These are phyloP conservation scores for Syngnathus acus DNA, from an alignment of 2,797 vertebrate species.

Conservation along the genomic window DNA sequence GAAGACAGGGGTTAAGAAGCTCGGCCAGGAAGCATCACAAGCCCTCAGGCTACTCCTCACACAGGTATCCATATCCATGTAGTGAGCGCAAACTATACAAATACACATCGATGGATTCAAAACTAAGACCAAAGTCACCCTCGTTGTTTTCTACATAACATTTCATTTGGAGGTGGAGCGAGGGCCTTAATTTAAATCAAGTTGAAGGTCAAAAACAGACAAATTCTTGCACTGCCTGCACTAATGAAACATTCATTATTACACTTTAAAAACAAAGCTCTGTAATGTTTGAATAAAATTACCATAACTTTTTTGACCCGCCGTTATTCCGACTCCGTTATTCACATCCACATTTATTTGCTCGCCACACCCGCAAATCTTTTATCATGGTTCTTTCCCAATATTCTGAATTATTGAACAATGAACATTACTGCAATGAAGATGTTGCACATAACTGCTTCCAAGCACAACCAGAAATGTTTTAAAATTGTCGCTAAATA, in stretches of 20 bases:
- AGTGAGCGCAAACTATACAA: background rate
- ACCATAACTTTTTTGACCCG: background rate
- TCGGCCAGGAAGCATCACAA: constrained; percentile 47
- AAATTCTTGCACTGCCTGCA: background rate
- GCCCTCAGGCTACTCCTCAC: constrained; percentile 56
- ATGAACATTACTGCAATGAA: background rate
- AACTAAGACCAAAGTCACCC: no score
- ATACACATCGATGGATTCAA: background rate
- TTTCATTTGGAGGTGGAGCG: background rate
- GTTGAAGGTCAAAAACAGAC: background rate
- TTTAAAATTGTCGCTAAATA: background rate
- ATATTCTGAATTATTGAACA: background rate
- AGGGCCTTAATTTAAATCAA: background rate
- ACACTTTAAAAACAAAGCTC: background rate
- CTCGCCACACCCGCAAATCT: background rate
- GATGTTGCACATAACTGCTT: background rate
- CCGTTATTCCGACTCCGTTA: background rate
- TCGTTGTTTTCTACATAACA: no score
- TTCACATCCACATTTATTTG: background rate
- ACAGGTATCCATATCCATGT: constrained; percentile 47
- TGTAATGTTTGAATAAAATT: background rate
- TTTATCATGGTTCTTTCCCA: background rate
- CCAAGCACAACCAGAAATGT: background rate
- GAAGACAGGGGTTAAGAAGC: constrained; percentile 54
- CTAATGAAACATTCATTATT: background rate